These are phyloP conservation scores for Apamea crenata DNA, from an alignment of 2,888 invertebrate genomes.

Conservation along the genomic window DNA sequence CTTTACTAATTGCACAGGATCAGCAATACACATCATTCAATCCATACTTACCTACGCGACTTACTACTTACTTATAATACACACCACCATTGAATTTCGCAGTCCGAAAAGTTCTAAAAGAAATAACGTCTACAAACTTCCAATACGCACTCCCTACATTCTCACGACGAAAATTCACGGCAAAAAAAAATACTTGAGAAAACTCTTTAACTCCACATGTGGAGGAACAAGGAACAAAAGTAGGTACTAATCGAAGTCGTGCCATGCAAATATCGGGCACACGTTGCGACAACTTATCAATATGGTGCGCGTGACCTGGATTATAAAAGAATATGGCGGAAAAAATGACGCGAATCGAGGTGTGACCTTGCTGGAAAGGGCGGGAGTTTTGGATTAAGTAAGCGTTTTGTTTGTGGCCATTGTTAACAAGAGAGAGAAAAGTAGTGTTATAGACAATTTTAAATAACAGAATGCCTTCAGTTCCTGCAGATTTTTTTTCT, in stretches of 20 bases:
- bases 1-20: too few species aligned
- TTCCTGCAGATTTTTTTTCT: too few species aligned
- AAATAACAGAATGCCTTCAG: too few species aligned
- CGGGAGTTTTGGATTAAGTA: conserved; percentile 5
- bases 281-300: conserved; percentile 85
- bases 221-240: conserved; percentile 56
- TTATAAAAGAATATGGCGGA: conserved; percentile 74
- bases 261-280: conserved; percentile 81
- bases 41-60: neutral
- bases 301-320: conserved; percentile 80
- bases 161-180: conserved; percentile 34
- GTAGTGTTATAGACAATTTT: neutral
- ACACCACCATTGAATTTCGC: neutral
- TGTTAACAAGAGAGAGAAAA: neutral
- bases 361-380: conserved; percentile 46
- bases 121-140: conserved; percentile 3
- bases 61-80: neutral
- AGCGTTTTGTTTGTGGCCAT: conserved; percentile 1
- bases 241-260: conserved; percentile 69
- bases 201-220: conserved; percentile 59
- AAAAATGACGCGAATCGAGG: conserved; percentile 50
- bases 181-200: conserved; percentile 45
- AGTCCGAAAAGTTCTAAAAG: conserved; percentile 14
- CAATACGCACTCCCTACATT: conserved; percentile 32
- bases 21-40: neutral